phyloP scores from a whole-genome alignment of 2,797 vertebrate species.

The Lacerta bilineata region DNA sequence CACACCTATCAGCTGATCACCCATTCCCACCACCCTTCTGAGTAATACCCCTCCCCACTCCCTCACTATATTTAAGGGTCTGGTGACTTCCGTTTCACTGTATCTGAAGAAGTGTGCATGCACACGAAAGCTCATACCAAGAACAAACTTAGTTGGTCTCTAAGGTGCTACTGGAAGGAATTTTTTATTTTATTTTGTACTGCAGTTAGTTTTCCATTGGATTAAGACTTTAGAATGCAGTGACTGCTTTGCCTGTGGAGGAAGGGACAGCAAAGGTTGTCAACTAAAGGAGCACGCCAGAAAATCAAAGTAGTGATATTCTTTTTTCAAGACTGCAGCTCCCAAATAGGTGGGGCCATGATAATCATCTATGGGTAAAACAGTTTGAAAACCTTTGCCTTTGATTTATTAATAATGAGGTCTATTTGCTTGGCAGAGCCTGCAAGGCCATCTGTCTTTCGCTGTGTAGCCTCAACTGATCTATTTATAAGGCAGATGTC shows the following conservation, averaged over 20 bases:
- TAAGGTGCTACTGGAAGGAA: too few relatives aligned
- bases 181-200: neutral
- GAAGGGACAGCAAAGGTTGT: neutral
- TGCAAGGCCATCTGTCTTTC: constrained; percentile 47
- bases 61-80: too few relatives aligned
- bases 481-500: constrained; percentile 52
- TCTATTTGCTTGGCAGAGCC: constrained; percentile 46
- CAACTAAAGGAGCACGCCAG: neutral
- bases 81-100: too few relatives aligned
- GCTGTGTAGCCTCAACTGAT: constrained; percentile 32
- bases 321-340: neutral
- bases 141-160: too few relatives aligned
- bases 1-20: too few relatives aligned
- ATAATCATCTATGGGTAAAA: constrained; percentile 16
- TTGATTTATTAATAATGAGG: constrained; percentile 54
- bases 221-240: neutral
- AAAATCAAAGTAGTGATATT: neutral
- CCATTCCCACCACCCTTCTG: too few relatives aligned
- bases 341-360: constrained; percentile 9
- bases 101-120: too few relatives aligned
- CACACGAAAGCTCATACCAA: too few relatives aligned
- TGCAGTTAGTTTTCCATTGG: neutral
- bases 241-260: neutral
- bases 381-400: constrained; percentile 32
- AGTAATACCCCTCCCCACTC: too few relatives aligned